These are phyloP conservation scores for Dicrostonyx torquatus DNA, from an alignment of 2,797 vertebrate genomes.

Conservation along the genomic window DNA sequence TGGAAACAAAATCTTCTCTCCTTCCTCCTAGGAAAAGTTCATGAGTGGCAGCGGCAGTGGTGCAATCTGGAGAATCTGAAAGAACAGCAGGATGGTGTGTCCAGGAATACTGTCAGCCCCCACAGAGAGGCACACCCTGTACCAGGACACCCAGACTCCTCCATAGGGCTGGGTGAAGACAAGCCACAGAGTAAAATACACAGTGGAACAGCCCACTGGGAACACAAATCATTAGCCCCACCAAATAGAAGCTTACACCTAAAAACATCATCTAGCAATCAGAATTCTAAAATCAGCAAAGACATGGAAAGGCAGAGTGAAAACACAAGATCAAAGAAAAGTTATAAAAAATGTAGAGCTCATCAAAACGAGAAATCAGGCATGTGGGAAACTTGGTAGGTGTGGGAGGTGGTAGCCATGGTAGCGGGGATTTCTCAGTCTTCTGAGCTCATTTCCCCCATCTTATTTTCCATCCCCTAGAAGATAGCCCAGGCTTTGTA, in stretches of 20 bases:
- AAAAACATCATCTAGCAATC: background rate
- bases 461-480: background rate
- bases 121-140: background rate
- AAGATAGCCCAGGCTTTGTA: background rate
- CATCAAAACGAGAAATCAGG: constrained; percentile 3
- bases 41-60: constrained; percentile 93
- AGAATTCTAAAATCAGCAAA: background rate
- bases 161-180: background rate
- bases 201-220: background rate
- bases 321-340: background rate
- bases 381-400: background rate
- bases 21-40: constrained; percentile 91
- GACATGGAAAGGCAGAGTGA: background rate
- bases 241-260: background rate
- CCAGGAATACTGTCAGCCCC: background rate
- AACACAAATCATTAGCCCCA: background rate
- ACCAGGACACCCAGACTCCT: background rate
- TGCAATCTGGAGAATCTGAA: constrained; percentile 94
- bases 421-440: background rate
- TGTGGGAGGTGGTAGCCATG: background rate
- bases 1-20: constrained; percentile 63
- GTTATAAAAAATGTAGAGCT: background rate
- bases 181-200: background rate
- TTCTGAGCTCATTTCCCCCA: background rate
- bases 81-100: constrained; percentile 85